Conservation (phyloP, 2,797 vertebrate genomes). For the Gambelia wislizenii region DNA sequence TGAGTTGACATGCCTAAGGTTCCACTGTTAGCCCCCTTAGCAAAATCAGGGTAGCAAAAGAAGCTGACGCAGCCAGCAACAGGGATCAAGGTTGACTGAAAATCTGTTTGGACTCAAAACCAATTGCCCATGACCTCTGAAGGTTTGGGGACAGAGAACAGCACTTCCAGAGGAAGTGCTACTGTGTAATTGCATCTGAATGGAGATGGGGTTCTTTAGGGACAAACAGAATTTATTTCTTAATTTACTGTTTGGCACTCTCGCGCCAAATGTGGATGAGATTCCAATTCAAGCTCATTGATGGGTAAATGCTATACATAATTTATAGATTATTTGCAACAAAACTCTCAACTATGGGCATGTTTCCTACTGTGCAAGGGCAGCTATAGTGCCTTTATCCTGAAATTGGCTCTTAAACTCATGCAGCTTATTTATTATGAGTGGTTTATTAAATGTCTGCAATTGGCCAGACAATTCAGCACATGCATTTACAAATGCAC, state of each 20-base stretch:
- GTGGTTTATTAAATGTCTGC: constrained; percentile 63
- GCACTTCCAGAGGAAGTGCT: background rate
- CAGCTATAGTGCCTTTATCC: constrained; percentile 56
- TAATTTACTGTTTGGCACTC: constrained; percentile 23
- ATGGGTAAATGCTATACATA: constrained; percentile 37
- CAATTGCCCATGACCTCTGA: background rate
- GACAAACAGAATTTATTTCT: constrained; percentile 33
- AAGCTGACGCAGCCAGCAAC: background rate
- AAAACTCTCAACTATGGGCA: constrained; percentile 22
- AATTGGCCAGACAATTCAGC: constrained; percentile 64
- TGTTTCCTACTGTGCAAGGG: constrained; percentile 11
- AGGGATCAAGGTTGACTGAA: background rate
- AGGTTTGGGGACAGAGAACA: background rate
- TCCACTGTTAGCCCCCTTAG: background rate
- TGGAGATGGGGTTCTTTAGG: constrained; percentile 23
- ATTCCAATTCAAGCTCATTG: constrained; percentile 24
- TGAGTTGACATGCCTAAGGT: background rate
- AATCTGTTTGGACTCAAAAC: background rate
- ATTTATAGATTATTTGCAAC: constrained; percentile 47
- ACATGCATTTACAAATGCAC: constrained; percentile 59
- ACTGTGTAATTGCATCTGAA: background rate
- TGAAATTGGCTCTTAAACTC: constrained; percentile 60
- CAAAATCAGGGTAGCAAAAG: background rate
- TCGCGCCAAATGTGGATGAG: background rate
- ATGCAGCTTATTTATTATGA: constrained; percentile 45